Evolutionary conservation across 2,888 invertebrate genomes (phyloP).

Genomic region (Sinodicranocentrus sp.): DNA sequence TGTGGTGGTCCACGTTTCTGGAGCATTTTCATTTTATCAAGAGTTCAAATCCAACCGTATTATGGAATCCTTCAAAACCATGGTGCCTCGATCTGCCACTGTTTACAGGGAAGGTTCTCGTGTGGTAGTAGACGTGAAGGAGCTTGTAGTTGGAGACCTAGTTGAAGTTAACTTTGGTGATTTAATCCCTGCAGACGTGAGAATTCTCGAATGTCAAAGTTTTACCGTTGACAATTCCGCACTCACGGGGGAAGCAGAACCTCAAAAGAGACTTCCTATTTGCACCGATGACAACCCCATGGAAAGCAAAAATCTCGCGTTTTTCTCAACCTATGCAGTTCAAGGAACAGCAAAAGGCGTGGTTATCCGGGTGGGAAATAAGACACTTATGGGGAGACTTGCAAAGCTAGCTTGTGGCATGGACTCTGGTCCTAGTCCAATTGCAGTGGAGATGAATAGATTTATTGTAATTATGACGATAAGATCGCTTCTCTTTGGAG

Average conservation of each 20-base stretch:
- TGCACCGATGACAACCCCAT: conserved; percentile 80
- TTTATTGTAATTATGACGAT: conserved; percentile 86
- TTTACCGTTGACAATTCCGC: conserved; percentile 85
- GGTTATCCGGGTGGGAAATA: conserved; percentile 84
- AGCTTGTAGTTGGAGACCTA: conserved; percentile 49
- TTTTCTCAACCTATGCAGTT: conserved; percentile 79
- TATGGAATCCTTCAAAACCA: conserved; percentile 65
- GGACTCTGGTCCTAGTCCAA: conserved; percentile 85
- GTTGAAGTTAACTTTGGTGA: conserved; percentile 63
- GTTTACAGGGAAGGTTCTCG: conserved; percentile 47
- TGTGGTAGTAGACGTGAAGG: conserved; percentile 75
- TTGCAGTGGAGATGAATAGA: conserved; percentile 86
- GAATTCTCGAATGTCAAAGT: conserved; percentile 80
- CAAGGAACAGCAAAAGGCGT: conserved; percentile 82
- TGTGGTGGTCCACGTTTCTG: conserved; percentile 61
- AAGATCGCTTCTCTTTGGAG: conserved; percentile 85
- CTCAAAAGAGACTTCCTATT: conserved; percentile 80
- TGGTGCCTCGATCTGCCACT: conserved; percentile 52
- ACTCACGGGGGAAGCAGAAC: conserved; percentile 85
- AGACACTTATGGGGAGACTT: conserved; percentile 86
- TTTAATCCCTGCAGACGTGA: conserved; percentile 80
- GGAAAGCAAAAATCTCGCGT: conserved; percentile 78
- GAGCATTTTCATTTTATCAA: conserved; percentile 64
- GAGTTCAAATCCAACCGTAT: conserved; percentile 61
- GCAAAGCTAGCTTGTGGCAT: conserved; percentile 84